Evolutionary conservation across 2,888 invertebrate genomes (phyloP).

Genomic region (Salticus scenicus): DNA sequence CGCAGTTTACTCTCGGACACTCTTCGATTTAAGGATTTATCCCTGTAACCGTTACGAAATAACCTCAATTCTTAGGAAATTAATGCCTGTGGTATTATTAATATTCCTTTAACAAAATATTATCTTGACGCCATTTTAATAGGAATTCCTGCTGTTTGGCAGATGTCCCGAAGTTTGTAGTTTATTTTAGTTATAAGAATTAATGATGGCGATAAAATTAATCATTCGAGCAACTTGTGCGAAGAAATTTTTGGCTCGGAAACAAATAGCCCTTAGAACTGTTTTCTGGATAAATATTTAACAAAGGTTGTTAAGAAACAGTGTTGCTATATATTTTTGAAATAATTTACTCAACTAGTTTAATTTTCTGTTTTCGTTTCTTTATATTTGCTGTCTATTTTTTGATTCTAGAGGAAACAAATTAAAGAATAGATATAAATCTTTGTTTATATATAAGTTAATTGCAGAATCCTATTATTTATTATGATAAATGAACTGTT

Average conservation of each 20-base stretch:
- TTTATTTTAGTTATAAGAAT: conserved; percentile 1
- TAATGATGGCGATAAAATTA: conserved; percentile 5
- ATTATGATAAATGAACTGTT: too few relatives aligned
- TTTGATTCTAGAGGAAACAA: too few relatives aligned
- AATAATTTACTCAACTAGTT: background rate
- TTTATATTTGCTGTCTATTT: too few relatives aligned
- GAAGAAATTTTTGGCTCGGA: background rate
- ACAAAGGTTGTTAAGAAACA: background rate
- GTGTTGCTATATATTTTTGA: background rate
- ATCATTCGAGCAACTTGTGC: background rate
- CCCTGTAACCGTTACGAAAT: background rate
- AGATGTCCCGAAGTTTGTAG: background rate
- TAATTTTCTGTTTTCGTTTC: too few relatives aligned
- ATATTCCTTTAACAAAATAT: conserved; percentile 8
- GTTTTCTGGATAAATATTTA: background rate
- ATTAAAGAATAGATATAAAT: too few relatives aligned
- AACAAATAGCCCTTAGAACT: background rate
- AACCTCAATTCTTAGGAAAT: background rate
- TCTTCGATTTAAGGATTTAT: too few relatives aligned
- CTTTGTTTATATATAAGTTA: too few relatives aligned
- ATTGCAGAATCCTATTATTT: too few relatives aligned
- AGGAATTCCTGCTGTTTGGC: background rate
- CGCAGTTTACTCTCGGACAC: too few relatives aligned
- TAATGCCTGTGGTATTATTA: background rate
- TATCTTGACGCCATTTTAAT: background rate